Base-by-base conservation (phyloP, 2,888 invertebrate genomes). In the Octodonta nipae region DNA sequence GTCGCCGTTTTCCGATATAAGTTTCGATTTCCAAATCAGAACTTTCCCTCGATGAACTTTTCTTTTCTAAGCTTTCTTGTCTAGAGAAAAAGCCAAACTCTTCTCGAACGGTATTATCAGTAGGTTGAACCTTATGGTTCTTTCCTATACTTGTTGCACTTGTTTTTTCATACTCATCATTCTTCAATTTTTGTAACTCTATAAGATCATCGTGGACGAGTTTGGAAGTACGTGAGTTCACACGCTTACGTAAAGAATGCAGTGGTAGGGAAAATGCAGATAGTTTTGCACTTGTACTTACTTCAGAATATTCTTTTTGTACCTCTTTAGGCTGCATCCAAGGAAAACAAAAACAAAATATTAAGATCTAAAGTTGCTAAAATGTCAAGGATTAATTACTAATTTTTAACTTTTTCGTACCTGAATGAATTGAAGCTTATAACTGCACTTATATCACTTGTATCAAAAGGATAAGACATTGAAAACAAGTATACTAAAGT, bases 261-360 rank as follows among this genome's bases (percentile, higher is more conserved):
- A 49, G 42, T 41, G 51, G 50, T 41, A 50, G 45, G 38, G 51
- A 48, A 35, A 51, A 39, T 42, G 50, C 42, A 41, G 51, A 42
- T 29, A 42, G 29, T 33, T 41, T 46, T 40, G 44, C 45, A 40
- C 34, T 34, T 43, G 51, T 64, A 64, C 64, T 64, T 64, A 64
- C 64, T 59, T 62, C 60, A 40, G 49, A 45, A 16, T 47, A 38
- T 30, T 52, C 49, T 50, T 56, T 58, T 47, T 59, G 54, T 43
- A 55, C 56, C 40, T 54, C 56, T 41, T 54, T 56, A 32, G 55
- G 60, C 61, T 60, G 63, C 63, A 52, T 56, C 58, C 56, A 32
- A 34, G 15, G 28, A 35, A 33, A 34, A n/a, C n/a, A n/a, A n/a
- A n/a, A n/a, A n/a, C n/a, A n/a, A n/a, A n/a, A n/a, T n/a, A n/a